Percentiles rank a stretch among this genome's conserved stretches.
Conservation (phyloP, 2,888 invertebrate genomes). For the Macaria liturata region DNA sequence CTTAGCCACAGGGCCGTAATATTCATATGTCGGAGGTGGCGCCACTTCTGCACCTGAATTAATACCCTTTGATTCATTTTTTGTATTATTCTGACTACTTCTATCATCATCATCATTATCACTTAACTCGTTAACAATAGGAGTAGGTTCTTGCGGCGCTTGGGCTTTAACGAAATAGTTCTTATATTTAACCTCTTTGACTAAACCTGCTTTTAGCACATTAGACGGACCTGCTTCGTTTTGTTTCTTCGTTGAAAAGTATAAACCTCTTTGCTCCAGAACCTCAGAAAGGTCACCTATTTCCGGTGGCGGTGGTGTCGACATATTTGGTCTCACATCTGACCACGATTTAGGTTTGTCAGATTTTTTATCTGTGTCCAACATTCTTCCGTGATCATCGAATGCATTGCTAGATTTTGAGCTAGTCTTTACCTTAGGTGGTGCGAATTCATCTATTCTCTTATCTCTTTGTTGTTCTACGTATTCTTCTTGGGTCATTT, state of each 20-base stretch:
- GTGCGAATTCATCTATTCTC: constrained; percentile 91
- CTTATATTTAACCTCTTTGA: constrained; percentile 57
- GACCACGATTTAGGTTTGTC: constrained; percentile 59
- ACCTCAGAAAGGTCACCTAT: constrained; percentile 41
- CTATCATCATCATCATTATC: constrained; percentile 42
- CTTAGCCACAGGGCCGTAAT: constrained; percentile 80
- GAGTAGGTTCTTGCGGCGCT: constrained; percentile 55
- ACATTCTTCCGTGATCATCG: constrained; percentile 58
- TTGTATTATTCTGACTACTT: constrained; percentile 13
- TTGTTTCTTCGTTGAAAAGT: constrained; percentile 51
- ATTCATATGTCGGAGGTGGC: constrained; percentile 86
- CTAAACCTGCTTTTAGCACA: constrained; percentile 25
- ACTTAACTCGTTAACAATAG: constrained; percentile 65
- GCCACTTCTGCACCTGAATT: constrained; percentile 77
- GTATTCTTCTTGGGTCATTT: constrained; percentile 91
- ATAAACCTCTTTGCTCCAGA: constrained; percentile 59
- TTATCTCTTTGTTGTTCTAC: constrained; percentile 88
- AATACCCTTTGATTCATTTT: constrained; percentile 8
- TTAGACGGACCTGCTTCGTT: constrained; percentile 10
- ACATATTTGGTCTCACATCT: constrained; percentile 58
- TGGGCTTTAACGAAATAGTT: constrained; percentile 62
- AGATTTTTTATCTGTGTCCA: constrained; percentile 24
- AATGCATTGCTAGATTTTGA: constrained; percentile 51
- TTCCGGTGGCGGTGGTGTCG: constrained; percentile 54
- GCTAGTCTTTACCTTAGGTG: constrained; percentile 66